Evolutionary conservation across 2,888 invertebrate genomes (phyloP), one percentile per base, ranked within the genome.

Genomic region (Schrankia costaestrigalis): DNA sequence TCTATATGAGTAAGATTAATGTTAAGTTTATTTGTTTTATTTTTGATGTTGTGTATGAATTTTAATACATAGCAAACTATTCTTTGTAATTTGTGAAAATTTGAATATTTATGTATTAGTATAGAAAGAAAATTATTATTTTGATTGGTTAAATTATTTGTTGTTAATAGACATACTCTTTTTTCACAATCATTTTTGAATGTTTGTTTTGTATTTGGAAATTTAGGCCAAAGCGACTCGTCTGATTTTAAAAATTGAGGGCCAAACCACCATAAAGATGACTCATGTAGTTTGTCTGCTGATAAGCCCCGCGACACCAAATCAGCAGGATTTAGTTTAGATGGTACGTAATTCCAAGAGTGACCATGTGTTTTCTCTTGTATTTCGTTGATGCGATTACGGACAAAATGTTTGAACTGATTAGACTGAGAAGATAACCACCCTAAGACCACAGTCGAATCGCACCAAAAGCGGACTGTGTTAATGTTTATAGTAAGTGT

Each of bases 31-130:
- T 14, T 30, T 23, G 13, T 14, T 22, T 22, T 22, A 14, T 22
- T 22, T n/a, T 10, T 13, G 9, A 9, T 14, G n/a, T 30, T 23
- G 7, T 22, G 5, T n/a, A n/a, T 30, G 10, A 30, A 23, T 30
- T 15, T 30, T 13, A 15, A n/a, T 22, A 30, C 12, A 21, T 30
- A 27, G 3, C 14, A 19, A 3, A 29, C n/a, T 8, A 12, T 12
- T 22, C 23, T 11, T 22, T 21, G 13, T 23, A 30, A 30, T 15
- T 30, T 14, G 5, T 4, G 6, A 13, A 22, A 23, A 14, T 23
- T 14, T 12, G 30, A 30, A 23, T 3, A 11, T 5, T 30, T 30
- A n/a, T 30, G 12, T 4, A 22, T 30, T 30, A 30, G 23, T 1
- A 3, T 30, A 12, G 11, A 21, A 12, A 30, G 22, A n/a, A n/a